A percentile compares a stretch with the other conserved stretches of the same genome.
Evolutionary conservation across 1,140 invertebrate genomes (phyloP).

Genomic region (Drosophila kurseongensis): DNA sequence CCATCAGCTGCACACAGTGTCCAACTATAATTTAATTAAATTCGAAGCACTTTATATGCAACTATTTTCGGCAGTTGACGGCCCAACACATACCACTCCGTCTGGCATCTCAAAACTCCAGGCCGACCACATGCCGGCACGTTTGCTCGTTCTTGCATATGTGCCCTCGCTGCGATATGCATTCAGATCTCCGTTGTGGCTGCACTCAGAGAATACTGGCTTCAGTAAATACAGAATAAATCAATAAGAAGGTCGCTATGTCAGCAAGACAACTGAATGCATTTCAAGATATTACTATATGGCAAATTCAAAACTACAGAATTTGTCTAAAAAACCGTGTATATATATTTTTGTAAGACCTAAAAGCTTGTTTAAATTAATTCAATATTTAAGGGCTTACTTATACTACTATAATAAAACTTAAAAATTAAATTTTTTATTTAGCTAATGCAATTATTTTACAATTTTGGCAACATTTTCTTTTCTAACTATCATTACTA

Average conservation of each 20-base stretch:
- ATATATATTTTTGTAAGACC: no score
- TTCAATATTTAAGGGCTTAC: no score
- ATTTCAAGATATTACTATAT: no score
- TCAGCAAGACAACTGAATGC: no score
- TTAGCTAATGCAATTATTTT: no score
- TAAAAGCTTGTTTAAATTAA: no score
- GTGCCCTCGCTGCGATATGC: conserved; percentile 17
- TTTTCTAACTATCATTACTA: no score
- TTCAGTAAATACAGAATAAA: not conserved
- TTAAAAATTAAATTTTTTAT: no score
- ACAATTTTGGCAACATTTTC: no score
- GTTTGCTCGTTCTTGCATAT: conserved; percentile 48
- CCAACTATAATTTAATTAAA: conserved; percentile 80
- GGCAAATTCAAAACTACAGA: no score
- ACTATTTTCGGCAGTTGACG: conserved; percentile 40
- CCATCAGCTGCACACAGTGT: conserved; percentile 46
- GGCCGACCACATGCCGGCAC: conserved; percentile 49
- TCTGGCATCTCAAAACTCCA: conserved; percentile 44
- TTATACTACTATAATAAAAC: no score
- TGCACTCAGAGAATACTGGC: conserved; percentile 9
- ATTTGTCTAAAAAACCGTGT: no score
- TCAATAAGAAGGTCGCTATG: not conserved
- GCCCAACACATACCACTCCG: conserved; percentile 27
- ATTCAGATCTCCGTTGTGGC: conserved; percentile 1
- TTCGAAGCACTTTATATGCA: conserved; percentile 56